Base-by-base conservation (phyloP, 2,113 vertebrate species). In the Vombatus ursinus region DNA sequence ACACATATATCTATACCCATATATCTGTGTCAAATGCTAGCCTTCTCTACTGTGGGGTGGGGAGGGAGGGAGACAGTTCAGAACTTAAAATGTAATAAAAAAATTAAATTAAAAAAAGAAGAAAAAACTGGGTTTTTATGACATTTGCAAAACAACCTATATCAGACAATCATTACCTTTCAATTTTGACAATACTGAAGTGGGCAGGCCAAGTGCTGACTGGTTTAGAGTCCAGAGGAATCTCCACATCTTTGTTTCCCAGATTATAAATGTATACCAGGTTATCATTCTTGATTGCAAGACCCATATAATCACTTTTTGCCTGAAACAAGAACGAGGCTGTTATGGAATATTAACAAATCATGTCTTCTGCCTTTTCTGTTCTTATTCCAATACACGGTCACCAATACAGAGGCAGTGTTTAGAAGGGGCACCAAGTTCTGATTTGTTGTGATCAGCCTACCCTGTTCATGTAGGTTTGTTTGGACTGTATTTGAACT, bases 241-340 rank as follows among this genome's bases (percentile, higher is more conserved):
- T 99, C 97, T 99, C 99, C n/a, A 99, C 99, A 0, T 99, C 99
- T 95, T 99, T 99, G 0, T 91, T 98, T 0, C 99, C 99, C 93
- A 99, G 98, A 96, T 99, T 99, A 97, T 99, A 99, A 90, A 99
- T 94, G 10, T 99, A 99, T 8, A 99, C 99, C 97, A 99, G 98
- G 96, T 99, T 99, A 98, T 99, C 99, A 92, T 99, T 99, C 98
- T 99, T 99, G 97, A 99, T 99, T 91, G 99, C 99, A 95, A 99
- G 98, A 7, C 99, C 99, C 98, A 99, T 99, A 97, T 99, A 99
- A 96, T 99, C 99, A 98, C 99, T 99, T 97, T 96, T 98, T 90
- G 99, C 99, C 99, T 99, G 97, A 93, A 98, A 98, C 90, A 97
- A 97, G 68, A 96, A 92, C 19, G 44, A 84, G n/a, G 90, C 49